Percentiles rank a stretch among this genome's conserved stretches.
phyloP scores from a whole-genome alignment of 2,888 invertebrate genomes.

The Cryptophagus acutangulus region DNA sequence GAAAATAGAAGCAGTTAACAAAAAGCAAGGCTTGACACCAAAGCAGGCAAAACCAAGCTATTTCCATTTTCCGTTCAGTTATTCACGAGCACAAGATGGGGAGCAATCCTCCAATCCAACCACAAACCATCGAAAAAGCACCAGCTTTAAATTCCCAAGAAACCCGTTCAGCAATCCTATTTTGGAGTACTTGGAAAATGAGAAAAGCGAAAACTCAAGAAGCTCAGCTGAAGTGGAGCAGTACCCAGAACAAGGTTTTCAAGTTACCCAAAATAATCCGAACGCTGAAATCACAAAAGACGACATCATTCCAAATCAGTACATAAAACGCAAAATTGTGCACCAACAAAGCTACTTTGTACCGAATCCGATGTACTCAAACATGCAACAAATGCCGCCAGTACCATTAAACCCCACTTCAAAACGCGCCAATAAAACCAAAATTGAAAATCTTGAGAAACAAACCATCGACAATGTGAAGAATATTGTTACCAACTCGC shows the following conservation, averaged over 20 bases:
- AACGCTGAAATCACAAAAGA: conserved; percentile 28
- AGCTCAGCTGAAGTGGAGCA: conserved; percentile 8
- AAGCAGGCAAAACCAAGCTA: conserved; percentile 31
- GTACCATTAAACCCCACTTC: neutral
- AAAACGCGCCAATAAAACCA: conserved; percentile 10
- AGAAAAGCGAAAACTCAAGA: conserved; percentile 15
- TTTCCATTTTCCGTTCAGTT: conserved; percentile 33
- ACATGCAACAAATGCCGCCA: neutral
- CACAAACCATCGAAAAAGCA: conserved; percentile 18
- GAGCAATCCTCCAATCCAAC: conserved; percentile 7
- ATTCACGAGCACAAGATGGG: conserved; percentile 27
- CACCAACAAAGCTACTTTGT: conserved; percentile 41
- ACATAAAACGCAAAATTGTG: conserved; percentile 42
- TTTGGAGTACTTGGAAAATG: conserved; percentile 36
- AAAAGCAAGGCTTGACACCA: conserved; percentile 44
- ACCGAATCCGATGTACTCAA: conserved; percentile 14
- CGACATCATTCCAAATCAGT: conserved; percentile 38
- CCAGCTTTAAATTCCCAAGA: conserved; percentile 32
- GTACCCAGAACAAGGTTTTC: conserved; percentile 16
- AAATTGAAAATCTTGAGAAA: conserved; percentile 27
- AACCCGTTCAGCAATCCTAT: conserved; percentile 39
- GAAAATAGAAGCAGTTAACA: conserved; percentile 55
- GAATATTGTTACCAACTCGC: conserved; percentile 34
- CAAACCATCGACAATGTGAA: conserved; percentile 39
- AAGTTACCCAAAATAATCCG: conserved; percentile 19